phyloP scores from a whole-genome alignment of 2,113 vertebrate genomes.

The Tamias sibiricus region DNA sequence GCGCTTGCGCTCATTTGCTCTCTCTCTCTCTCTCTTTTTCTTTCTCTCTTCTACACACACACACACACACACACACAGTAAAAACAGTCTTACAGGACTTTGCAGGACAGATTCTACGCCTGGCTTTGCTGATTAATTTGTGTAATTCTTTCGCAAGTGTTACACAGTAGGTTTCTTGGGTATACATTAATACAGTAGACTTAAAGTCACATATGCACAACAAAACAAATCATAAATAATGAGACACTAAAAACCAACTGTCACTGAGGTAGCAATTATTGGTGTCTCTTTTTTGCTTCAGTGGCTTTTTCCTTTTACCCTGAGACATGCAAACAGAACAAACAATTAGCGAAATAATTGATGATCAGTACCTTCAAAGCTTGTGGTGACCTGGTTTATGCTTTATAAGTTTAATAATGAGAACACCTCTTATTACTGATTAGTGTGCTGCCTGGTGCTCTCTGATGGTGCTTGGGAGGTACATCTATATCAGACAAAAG shows the following conservation, averaged over 20 bases:
- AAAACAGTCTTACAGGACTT: constrained; percentile 76
- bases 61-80: constrained; percentile 10
- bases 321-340: constrained; percentile 88
- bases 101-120: constrained; percentile 73
- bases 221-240: constrained; percentile 88
- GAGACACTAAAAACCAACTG: constrained; percentile 86
- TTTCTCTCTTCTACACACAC: neutral
- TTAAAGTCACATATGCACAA: constrained; percentile 85
- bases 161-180: constrained; percentile 83
- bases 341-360: constrained; percentile 92
- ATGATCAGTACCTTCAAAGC: constrained; percentile 88
- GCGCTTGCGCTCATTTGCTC: too few species aligned
- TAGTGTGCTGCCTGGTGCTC: constrained; percentile 84
- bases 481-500: constrained; percentile 83
- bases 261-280: constrained; percentile 86
- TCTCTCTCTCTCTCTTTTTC: too few species aligned
- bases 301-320: constrained; percentile 86
- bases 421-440: constrained; percentile 88
- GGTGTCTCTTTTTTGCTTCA: constrained; percentile 85
- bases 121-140: constrained; percentile 80
- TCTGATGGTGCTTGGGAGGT: constrained; percentile 67
- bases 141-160: constrained; percentile 81
- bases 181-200: constrained; percentile 84
- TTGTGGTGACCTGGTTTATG: constrained; percentile 87
- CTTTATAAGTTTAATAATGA: constrained; percentile 87